These are phyloP conservation scores for Melieria crassipennis DNA, from an alignment of 2,888 invertebrate species.

Conservation along the genomic window DNA sequence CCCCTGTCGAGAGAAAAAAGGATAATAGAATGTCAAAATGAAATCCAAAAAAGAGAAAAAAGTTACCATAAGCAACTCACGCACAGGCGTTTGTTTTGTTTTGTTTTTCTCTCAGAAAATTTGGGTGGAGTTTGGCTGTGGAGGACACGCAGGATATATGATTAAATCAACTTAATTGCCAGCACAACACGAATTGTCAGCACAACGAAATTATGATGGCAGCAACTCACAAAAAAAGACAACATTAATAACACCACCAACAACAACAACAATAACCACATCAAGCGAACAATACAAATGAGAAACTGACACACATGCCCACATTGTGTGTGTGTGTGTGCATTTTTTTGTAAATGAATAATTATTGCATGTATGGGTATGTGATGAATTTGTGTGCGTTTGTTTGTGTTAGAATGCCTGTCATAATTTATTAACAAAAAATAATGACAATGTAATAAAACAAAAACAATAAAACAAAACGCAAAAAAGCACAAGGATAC, in stretches of 20 bases:
- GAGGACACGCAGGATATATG: background rate
- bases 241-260: conserved; percentile 15
- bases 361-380: background rate
- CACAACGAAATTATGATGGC: conserved; percentile 18
- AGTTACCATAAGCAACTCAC: too few species aligned
- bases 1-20: background rate
- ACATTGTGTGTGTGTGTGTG: conserved; percentile 15
- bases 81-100: too few species aligned
- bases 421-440: conserved; percentile 28
- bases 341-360: background rate
- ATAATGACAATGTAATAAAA: conserved; percentile 22
- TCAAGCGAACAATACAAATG: background rate
- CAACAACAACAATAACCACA: background rate
- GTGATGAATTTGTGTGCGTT: background rate
- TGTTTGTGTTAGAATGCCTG: background rate
- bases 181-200: conserved; percentile 33
- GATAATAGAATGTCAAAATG: too few species aligned
- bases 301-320: conserved; percentile 7
- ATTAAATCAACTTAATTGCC: conserved; percentile 34
- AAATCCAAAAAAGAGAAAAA: too few species aligned
- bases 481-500: too few species aligned
- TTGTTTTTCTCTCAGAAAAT: too few species aligned
- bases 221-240: conserved; percentile 5
- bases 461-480: too few species aligned
- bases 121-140: too few species aligned